A percentile compares a stretch with the other conserved stretches of the same genome.
These are phyloP conservation scores for Sipha maydis DNA, from an alignment of 2,888 invertebrate species.

Conservation along the genomic window DNA sequence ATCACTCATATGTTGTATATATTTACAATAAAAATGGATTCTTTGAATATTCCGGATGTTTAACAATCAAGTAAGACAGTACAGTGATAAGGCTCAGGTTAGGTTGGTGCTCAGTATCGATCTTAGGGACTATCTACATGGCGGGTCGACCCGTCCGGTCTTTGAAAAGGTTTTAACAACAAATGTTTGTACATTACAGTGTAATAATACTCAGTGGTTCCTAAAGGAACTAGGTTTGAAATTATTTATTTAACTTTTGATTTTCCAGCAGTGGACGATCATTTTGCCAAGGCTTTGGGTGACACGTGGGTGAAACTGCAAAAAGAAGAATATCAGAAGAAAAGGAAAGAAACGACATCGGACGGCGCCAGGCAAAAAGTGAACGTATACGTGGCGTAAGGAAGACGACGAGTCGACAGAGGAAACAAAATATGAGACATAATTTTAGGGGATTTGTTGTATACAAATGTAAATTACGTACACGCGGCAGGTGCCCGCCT, in stretches of 20 bases:
- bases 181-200: too few relatives aligned
- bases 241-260: conserved; percentile 12
- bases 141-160: too few relatives aligned
- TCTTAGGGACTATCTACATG: too few relatives aligned
- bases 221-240: neutral
- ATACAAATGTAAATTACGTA: neutral
- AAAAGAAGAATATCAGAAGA: conserved; percentile 62
- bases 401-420: neutral
- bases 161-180: too few relatives aligned
- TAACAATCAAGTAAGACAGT: too few relatives aligned
- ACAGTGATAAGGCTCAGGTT: too few relatives aligned
- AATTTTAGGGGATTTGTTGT: conserved; percentile 22
- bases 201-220: too few relatives aligned
- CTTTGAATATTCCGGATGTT: too few relatives aligned
- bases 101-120: too few relatives aligned
- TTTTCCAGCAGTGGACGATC: conserved; percentile 79
- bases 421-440: conserved; percentile 1
- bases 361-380: conserved; percentile 43
- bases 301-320: conserved; percentile 77
- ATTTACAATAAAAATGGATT: too few relatives aligned
- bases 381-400: conserved; percentile 39
- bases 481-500: neutral
- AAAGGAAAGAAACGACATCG: conserved; percentile 33
- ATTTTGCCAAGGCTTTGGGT: conserved; percentile 87
- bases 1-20: too few relatives aligned